Base-by-base conservation (phyloP, 2,888 invertebrate species). In the Agrotis puta region DNA sequence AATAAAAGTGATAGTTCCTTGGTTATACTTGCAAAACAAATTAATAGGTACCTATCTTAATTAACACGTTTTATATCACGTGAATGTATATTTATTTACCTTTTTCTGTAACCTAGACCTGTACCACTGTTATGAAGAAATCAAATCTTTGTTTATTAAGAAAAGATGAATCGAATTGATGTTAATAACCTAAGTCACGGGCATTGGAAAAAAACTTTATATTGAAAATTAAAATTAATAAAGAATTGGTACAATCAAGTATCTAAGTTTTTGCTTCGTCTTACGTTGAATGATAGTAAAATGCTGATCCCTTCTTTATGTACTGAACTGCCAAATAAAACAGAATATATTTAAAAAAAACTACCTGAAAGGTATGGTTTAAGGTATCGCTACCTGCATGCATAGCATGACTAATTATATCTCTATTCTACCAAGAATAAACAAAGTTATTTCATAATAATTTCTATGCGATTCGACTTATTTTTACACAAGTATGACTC, bases 131-230 rank as follows among this genome's bases (percentile, higher is more conserved):
- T 59, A 24, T 45, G 45, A 72, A 64, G 7, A 45, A 24, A 65
- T 27, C 0, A 18, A 39, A 3, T 57, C 0, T 70, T 45, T 51
- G 45, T 66, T 57, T 75, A 51, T n/a, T 50, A n/a, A 16, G 43
- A 39, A 54, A 24, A 6, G 16, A 24, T 24, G 47, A 48, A 39
- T 63, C 33, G 3, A 24, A 27, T 13, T 5, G 4, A 39, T 75
- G 75, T 66, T 51, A 53, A 57, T 74, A 57, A 64, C 74, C 75
- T 47, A 73, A 22, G 47, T 65, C 74, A 74, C 20, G 24, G 24
- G n/a, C 18, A 24, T 45, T 33, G 2, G 5, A 33, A 33, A 9
- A 27, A 47, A 18, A 24, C 27, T 56, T n/a, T 43, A 27, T 74
- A 22, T 33, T 45, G 64, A 50, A n/a, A n/a, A n/a, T n/a, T n/a